A percentile compares a stretch with the other conserved stretches of the same genome.
Evolutionary conservation across 92 coral and sea anemone genomes (phyloP).

Genomic region (Palythoa heliodiscus): DNA sequence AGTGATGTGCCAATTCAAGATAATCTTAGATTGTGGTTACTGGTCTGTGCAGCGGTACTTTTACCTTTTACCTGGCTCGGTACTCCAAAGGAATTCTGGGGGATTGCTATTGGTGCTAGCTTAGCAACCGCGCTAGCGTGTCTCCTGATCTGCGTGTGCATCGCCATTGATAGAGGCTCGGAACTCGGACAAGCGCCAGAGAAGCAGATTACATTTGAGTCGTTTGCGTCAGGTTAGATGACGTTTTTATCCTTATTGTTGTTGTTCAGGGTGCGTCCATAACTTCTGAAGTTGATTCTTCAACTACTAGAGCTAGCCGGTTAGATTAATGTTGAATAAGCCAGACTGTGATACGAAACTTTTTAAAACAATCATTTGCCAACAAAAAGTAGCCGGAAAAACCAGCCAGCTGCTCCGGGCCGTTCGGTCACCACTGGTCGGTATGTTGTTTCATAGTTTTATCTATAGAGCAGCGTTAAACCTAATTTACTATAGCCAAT

Average conservation of each 20-base stretch:
- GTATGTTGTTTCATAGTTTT: too few species aligned
- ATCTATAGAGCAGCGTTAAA: too few species aligned
- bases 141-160: slow-evolving; percentile 71
- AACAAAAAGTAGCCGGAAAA: too few species aligned
- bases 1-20: slow-evolving; percentile 45
- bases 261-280: background rate
- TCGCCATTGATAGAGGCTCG: slow-evolving; percentile 71
- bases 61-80: slow-evolving; percentile 93
- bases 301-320: too few species aligned
- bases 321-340: too few species aligned
- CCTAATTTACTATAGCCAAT: too few species aligned
- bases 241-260: background rate
- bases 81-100: slow-evolving; percentile 97
- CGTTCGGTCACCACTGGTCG: too few species aligned
- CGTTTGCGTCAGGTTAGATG: slow-evolving; percentile 85
- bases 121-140: slow-evolving; percentile 89
- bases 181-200: slow-evolving; percentile 58
- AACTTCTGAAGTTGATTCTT: too few species aligned
- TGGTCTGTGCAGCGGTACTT: slow-evolving; percentile 76
- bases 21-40: slow-evolving; percentile 82
- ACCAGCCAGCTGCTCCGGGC: too few species aligned
- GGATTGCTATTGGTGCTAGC: slow-evolving; percentile 89
- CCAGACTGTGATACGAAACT: too few species aligned
- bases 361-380: too few species aligned
- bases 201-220: slow-evolving; percentile 58